These are phyloP conservation scores for Luperina nickerlii DNA, from an alignment of 2,888 invertebrate species.

Conservation along the genomic window DNA sequence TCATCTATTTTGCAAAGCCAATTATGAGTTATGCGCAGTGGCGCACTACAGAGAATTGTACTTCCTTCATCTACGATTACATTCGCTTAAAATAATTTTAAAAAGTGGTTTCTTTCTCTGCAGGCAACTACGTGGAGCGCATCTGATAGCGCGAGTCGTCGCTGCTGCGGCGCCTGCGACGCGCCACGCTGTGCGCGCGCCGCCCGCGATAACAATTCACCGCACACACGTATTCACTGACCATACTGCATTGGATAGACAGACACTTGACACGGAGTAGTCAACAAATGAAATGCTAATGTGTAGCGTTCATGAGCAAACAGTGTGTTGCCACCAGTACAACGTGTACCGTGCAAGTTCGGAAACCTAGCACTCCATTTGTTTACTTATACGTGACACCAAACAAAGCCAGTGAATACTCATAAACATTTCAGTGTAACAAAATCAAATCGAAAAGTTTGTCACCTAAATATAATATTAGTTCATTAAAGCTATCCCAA, in stretches of 20 bases:
- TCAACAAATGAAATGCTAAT: conserved; percentile 38
- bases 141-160: conserved; percentile 88
- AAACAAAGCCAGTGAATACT: conserved; percentile 56
- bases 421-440: conserved; percentile 42
- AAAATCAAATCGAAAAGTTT: conserved; percentile 18
- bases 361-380: conserved; percentile 31
- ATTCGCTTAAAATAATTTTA: neutral
- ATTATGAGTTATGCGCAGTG: neutral
- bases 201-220: conserved; percentile 66
- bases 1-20: neutral
- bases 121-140: conserved; percentile 94
- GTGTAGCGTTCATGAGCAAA: neutral
- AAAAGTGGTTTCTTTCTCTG: neutral
- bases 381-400: conserved; percentile 39
- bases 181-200: conserved; percentile 83
- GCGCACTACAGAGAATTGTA: neutral
- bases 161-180: conserved; percentile 86
- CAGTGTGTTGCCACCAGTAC: conserved; percentile 8
- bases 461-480: conserved; percentile 45
- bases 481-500: conserved; percentile 41
- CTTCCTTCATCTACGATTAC: neutral
- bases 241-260: conserved; percentile 34
- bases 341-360: conserved; percentile 28
- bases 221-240: conserved; percentile 28
- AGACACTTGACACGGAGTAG: conserved; percentile 13